phyloP scores from a whole-genome alignment of 2,797 vertebrate genomes.

The Pangasius krempfi region DNA sequence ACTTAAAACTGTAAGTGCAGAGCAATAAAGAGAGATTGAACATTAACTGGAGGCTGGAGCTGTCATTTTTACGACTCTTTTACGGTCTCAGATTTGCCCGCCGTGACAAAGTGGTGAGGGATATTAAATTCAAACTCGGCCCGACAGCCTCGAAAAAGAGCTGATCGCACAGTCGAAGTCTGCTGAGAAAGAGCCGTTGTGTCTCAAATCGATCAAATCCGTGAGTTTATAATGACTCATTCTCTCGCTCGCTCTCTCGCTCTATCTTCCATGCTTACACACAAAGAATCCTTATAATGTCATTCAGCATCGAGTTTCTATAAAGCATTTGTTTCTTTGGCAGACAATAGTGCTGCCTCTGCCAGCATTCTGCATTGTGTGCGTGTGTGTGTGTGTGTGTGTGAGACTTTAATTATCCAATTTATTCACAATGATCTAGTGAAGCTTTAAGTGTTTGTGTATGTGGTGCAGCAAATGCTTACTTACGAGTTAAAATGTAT shows the following conservation, averaged over 20 bases:
- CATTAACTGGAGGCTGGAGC: conserved; percentile 51
- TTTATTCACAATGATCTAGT: conserved; percentile 33
- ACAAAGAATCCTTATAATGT: conserved; percentile 35
- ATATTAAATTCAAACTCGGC: conserved; percentile 48
- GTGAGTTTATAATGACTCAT: conserved; percentile 34
- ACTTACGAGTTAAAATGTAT: background rate
- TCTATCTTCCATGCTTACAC: conserved; percentile 21
- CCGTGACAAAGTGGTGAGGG: conserved; percentile 52
- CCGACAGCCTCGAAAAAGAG: conserved; percentile 48
- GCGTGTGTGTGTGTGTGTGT: conserved; percentile 22
- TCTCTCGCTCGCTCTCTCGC: conserved; percentile 34
- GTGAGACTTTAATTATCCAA: conserved; percentile 22
- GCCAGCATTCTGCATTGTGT: conserved; percentile 24
- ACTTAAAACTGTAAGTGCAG: conserved; percentile 37
- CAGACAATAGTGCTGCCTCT: conserved; percentile 42
- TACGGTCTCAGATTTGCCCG: conserved; percentile 51
- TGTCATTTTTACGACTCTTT: conserved; percentile 57
- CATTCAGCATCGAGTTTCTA: conserved; percentile 41
- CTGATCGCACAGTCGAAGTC: conserved; percentile 39
- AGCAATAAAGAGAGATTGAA: conserved; percentile 56
- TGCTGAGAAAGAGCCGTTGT: conserved; percentile 48
- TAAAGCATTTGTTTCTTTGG: conserved; percentile 38
- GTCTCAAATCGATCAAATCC: conserved; percentile 44
- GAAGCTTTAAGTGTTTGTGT: conserved; percentile 13
- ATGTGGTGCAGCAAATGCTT: conserved; percentile 7